Evolutionary conservation across 2,888 invertebrate genomes (phyloP).

Genomic region (Elegia similella): DNA sequence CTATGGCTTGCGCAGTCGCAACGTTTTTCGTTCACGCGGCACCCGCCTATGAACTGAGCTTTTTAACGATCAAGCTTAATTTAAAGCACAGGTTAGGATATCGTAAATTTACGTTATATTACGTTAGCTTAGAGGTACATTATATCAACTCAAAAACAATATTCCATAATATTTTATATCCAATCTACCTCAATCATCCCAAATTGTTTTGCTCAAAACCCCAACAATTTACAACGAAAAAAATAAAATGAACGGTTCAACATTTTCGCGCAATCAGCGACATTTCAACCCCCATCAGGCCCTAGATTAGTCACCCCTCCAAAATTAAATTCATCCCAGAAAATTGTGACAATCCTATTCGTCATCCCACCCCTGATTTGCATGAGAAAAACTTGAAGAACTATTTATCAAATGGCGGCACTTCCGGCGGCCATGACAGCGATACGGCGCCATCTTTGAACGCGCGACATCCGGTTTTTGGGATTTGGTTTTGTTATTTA

Average conservation of each 20-base stretch:
- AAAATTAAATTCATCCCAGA: constrained; percentile 79
- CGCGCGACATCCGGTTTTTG: constrained; percentile 44
- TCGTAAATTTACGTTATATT: too few relatives aligned
- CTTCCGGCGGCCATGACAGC: constrained; percentile 78
- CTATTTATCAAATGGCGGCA: constrained; percentile 80
- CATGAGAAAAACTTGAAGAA: constrained; percentile 82
- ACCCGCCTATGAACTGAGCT: too few relatives aligned
- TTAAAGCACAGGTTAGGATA: too few relatives aligned
- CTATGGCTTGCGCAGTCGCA: too few relatives aligned
- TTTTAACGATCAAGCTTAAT: too few relatives aligned
- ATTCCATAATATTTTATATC: not conserved
- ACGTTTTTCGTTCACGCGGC: too few relatives aligned
- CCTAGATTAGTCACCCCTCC: constrained; percentile 64
- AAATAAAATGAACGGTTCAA: constrained; percentile 31
- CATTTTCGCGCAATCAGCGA: constrained; percentile 39
- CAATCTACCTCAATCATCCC: constrained; percentile 2
- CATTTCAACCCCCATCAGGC: constrained; percentile 41
- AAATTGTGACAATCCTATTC: constrained; percentile 79
- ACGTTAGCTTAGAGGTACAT: too few relatives aligned
- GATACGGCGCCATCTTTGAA: constrained; percentile 73
- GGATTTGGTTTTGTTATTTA: constrained; percentile 26
- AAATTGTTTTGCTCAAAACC: not conserved
- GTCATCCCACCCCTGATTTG: constrained; percentile 80
- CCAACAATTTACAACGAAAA: constrained; percentile 21
- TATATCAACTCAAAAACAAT: not conserved